Evolutionary conservation across 2,797 vertebrate genomes (phyloP).

Genomic region (Enteromius unitaeniatus): DNA sequence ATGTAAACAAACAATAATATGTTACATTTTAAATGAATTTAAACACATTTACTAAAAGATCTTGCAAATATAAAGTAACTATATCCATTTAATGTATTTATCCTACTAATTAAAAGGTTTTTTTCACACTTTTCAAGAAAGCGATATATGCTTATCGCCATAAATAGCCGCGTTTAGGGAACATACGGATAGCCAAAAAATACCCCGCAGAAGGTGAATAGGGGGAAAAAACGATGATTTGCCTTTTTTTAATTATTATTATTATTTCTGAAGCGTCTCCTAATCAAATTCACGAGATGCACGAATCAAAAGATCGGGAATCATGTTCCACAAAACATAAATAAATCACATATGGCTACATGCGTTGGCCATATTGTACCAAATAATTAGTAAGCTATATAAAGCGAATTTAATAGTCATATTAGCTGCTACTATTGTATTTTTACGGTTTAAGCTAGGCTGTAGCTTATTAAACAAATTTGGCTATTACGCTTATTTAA

Average conservation of each 20-base stretch:
- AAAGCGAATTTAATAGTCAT: not conserved
- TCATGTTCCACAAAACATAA: not conserved
- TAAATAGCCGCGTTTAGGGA: not conserved
- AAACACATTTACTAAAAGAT: not conserved
- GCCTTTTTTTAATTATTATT: not conserved
- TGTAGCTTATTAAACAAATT: not conserved
- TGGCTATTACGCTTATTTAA: not conserved
- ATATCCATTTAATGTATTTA: not conserved
- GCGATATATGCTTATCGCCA: not conserved
- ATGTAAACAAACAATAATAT: not conserved
- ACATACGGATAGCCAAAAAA: not conserved
- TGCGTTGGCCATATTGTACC: no score
- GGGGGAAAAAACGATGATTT: not conserved
- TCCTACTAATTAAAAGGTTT: not conserved
- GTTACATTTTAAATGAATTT: not conserved
- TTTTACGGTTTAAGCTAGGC: not conserved
- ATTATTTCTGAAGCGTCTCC: not conserved
- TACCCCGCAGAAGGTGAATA: not conserved
- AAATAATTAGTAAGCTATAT: not conserved
- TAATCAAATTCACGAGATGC: not conserved
- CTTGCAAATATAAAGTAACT: not conserved
- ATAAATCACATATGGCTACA: not conserved
- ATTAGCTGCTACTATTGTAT: not conserved
- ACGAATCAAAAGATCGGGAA: not conserved
- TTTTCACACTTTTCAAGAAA: not conserved